Evolutionary conservation across 2,113 vertebrate genomes (phyloP).

Genomic region (Xyrauchen texanus): DNA sequence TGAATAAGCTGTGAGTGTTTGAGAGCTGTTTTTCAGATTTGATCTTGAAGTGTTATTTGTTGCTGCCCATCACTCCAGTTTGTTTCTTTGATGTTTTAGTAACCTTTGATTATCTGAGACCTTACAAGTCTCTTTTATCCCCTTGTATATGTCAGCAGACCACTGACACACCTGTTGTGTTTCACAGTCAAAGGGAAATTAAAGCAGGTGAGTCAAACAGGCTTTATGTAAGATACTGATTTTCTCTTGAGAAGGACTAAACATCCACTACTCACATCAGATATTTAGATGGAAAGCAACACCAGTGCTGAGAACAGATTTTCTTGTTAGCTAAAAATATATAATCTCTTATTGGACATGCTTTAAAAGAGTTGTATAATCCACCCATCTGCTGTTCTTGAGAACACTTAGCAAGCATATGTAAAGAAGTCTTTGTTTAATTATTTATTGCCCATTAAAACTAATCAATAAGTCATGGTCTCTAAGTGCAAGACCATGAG

Average conservation of each 20-base stretch:
- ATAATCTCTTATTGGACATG: conserved; percentile 8
- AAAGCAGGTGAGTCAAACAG: conserved; percentile 16
- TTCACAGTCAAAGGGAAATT: neutral
- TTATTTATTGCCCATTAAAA: conserved; percentile 16
- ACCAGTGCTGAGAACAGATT: neutral
- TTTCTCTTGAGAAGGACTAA: neutral
- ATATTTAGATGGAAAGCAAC: neutral
- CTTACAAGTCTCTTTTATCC: neutral
- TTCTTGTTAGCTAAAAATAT: neutral
- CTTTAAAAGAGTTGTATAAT: neutral
- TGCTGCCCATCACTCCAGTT: neutral
- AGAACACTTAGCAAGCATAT: conserved; percentile 22
- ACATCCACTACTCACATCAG: neutral
- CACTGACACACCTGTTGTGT: neutral
- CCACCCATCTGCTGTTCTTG: conserved; percentile 3
- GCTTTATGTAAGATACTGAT: too few species aligned
- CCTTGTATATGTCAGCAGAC: neutral
- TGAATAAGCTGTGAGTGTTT: neutral
- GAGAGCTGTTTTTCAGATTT: neutral
- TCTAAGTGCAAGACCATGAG: conserved; percentile 35
- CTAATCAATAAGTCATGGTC: conserved; percentile 36
- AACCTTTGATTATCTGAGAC: conserved; percentile 19
- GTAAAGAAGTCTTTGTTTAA: conserved; percentile 36
- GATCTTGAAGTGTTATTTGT: neutral
- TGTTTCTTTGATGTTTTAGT: conserved; percentile 12